phyloP scores from a whole-genome alignment of 2,797 vertebrate species.

The Danio jaintianensis region DNA sequence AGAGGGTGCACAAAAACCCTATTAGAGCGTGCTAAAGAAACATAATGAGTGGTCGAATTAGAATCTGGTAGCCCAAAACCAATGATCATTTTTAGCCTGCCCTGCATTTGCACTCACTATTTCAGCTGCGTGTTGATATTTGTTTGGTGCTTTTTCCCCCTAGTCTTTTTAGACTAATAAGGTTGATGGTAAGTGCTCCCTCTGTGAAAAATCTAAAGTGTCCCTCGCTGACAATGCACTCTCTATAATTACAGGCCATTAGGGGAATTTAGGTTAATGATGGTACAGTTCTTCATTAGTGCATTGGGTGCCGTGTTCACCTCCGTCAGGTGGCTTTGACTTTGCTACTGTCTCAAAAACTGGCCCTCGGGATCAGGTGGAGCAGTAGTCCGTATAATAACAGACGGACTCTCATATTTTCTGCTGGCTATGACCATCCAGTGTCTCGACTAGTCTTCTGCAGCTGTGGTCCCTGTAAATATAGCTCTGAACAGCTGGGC shows the following conservation, averaged over 20 bases:
- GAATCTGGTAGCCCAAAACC: conserved; percentile 8
- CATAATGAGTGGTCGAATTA: not conserved
- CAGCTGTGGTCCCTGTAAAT: conserved; percentile 64
- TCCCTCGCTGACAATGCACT: conserved; percentile 66
- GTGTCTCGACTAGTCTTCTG: conserved; percentile 5
- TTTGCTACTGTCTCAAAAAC: conserved; percentile 20
- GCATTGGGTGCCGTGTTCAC: conserved; percentile 42
- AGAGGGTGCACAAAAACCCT: conserved; percentile 17
- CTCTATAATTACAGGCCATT: conserved; percentile 70
- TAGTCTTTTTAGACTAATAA: conserved; percentile 62
- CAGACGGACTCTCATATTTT: conserved; percentile 16
- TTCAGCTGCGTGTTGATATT: conserved; percentile 49
- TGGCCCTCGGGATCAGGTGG: conserved; percentile 25
- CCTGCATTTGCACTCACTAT: conserved; percentile 29
- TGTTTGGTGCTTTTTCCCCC: conserved; percentile 44
- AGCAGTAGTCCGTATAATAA: conserved; percentile 8
- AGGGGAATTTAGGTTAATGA: conserved; percentile 68
- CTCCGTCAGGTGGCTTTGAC: conserved; percentile 35
- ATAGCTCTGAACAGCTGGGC: conserved; percentile 64
- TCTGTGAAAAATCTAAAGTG: conserved; percentile 56
- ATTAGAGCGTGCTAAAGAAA: conserved; percentile 11
- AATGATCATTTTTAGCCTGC: conserved; percentile 21
- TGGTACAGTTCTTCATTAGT: conserved; percentile 60
- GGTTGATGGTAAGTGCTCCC: conserved; percentile 42
- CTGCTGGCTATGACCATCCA: not conserved